A percentile compares a stretch with the other conserved stretches of the same genome.
Evolutionary conservation across 1,140 invertebrate genomes (phyloP).

Genomic region (Plodia interpunctella): DNA sequence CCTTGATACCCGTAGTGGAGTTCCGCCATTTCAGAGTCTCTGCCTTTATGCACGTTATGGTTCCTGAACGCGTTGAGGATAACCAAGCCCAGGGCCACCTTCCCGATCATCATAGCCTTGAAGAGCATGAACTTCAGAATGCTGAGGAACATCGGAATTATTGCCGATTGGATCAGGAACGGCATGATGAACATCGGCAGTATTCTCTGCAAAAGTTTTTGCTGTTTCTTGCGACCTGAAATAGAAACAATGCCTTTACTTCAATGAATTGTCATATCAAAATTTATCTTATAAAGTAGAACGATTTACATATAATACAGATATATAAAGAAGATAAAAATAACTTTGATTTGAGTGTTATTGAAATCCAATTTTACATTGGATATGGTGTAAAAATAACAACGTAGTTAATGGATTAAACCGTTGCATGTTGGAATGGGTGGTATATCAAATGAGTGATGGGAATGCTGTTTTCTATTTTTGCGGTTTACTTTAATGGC

Average conservation of each 20-base stretch:
- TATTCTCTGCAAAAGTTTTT: conserved; percentile 77
- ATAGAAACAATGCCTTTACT: conserved; percentile 15
- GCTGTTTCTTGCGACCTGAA: conserved; percentile 76
- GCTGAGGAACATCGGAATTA: conserved; percentile 80
- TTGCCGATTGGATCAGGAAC: conserved; percentile 80
- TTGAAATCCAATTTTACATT: no score
- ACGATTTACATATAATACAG: no score
- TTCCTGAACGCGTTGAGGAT: conserved; percentile 79
- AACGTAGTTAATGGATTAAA: no score
- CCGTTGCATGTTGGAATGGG: no score
- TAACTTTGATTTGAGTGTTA: no score
- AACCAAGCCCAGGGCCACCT: conserved; percentile 79
- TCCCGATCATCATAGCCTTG: conserved; percentile 81
- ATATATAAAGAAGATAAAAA: no score
- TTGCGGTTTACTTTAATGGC: no score
- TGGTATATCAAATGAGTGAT: no score
- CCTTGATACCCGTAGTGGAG: conserved; percentile 76
- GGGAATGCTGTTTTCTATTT: no score
- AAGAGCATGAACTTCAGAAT: conserved; percentile 81
- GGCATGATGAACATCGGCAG: conserved; percentile 81
- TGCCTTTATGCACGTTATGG: conserved; percentile 61
- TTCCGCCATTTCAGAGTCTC: conserved; percentile 55
- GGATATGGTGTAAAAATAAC: no score
- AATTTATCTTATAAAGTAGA: no score
- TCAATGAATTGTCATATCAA: no score